Percentiles rank a stretch among this genome's conserved stretches.
Evolutionary conservation across 2,113 vertebrate species (phyloP).

Genomic region (Channa maculata): DNA sequence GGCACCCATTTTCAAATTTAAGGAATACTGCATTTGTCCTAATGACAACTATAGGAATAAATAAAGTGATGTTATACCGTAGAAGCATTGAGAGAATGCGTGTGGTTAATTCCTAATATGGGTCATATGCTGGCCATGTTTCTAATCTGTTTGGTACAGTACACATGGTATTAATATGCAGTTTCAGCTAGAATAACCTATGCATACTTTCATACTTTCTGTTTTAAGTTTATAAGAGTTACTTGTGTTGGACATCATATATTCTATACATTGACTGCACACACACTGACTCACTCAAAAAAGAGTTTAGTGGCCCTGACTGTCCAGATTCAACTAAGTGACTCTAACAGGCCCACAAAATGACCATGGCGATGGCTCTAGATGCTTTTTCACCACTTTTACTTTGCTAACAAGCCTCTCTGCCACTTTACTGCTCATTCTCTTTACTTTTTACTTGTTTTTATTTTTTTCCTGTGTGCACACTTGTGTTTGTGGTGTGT

Average conservation of each 20-base stretch:
- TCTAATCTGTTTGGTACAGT: no score
- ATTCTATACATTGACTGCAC: not conserved
- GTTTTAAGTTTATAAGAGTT: no score
- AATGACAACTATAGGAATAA: not conserved
- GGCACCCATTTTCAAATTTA: not conserved
- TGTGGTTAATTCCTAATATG: no score
- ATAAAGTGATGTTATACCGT: no score
- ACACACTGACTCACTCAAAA: not conserved
- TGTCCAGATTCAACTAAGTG: conserved; percentile 13
- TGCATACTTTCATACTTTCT: no score
- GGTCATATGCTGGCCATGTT: no score
- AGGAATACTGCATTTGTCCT: not conserved
- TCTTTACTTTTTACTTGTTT: not conserved
- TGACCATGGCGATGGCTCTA: conserved; percentile 20
- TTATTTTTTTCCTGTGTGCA: not conserved
- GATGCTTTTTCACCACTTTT: conserved; percentile 29
- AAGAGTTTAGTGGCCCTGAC: conserved; percentile 11
- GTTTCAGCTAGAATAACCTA: no score
- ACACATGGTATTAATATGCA: no score
- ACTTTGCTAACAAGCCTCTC: conserved; percentile 30
- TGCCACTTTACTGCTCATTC: conserved; percentile 19
- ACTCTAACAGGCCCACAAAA: conserved; percentile 28
- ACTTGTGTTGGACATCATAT: no score
- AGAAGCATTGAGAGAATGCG: no score
- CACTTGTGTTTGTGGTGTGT: not conserved